Conservation (phyloP, 2,113 vertebrate species). For the Zosterops lateralis region DNA sequence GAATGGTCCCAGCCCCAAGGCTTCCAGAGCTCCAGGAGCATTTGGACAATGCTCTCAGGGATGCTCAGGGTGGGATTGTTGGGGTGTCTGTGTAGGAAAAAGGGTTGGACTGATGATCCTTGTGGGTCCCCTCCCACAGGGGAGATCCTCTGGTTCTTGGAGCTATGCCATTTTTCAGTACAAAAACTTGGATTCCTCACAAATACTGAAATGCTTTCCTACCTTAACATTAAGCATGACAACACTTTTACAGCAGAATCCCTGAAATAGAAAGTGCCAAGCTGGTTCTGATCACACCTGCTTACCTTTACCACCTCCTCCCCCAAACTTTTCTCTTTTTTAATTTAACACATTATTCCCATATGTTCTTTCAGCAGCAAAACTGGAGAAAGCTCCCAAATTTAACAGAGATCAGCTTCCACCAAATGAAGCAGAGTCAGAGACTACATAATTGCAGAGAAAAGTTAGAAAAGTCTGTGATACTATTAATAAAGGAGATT, state of each 20-base stretch:
- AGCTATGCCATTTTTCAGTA: not conserved
- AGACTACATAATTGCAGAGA: not conserved
- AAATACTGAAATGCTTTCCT: not conserved
- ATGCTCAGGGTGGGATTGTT: not conserved
- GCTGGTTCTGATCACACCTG: not conserved
- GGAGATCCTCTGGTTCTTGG: not conserved
- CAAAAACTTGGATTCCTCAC: not conserved
- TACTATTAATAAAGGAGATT: not conserved
- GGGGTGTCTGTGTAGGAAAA: not conserved
- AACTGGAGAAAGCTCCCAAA: not conserved
- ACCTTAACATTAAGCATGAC: not conserved
- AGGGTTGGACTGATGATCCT: rapidly evolving
- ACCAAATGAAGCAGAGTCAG: not conserved
- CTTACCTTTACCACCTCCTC: not conserved
- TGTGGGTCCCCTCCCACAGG: not conserved
- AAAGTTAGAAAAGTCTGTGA: not conserved
- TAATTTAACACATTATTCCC: not conserved
- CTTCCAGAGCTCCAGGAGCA: not conserved
- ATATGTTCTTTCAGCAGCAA: not conserved
- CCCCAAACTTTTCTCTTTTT: not conserved
- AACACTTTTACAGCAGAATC: not conserved
- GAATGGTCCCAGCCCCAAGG: not conserved
- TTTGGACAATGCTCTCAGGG: not conserved
- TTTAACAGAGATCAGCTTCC: not conserved
- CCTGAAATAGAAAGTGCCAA: not conserved